Percentiles rank a stretch among this genome's conserved stretches.
Evolutionary conservation across 2,797 vertebrate species (phyloP).

Genomic region (Eidolon dupreanum): DNA sequence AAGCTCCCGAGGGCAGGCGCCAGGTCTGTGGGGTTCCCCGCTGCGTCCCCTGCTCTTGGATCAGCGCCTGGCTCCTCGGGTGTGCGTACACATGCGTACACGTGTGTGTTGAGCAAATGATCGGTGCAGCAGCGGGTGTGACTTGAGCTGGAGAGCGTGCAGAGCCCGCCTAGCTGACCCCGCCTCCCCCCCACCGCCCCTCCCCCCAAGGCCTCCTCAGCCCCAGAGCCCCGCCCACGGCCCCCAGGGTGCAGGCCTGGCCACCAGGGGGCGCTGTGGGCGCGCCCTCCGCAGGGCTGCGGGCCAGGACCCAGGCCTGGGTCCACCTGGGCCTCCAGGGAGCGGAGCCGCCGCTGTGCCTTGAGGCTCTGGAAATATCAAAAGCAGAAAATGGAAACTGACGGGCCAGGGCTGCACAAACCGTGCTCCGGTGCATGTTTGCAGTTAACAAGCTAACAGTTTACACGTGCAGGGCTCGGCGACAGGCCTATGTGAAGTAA

Average conservation of each 20-base stretch:
- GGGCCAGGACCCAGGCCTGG: rapidly evolving
- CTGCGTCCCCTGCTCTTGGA: background rate
- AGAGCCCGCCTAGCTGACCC: too few species aligned
- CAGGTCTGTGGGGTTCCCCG: too few species aligned
- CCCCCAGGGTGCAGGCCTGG: rapidly evolving
- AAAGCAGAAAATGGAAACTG: background rate
- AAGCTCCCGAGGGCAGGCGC: background rate
- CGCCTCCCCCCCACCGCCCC: rapidly evolving
- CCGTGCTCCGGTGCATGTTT: background rate
- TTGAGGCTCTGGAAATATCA: rapidly evolving
- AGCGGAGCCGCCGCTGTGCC: rapidly evolving
- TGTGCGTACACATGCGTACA: background rate
- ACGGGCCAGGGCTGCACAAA: background rate
- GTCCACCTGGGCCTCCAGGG: rapidly evolving
- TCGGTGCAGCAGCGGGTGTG: background rate
- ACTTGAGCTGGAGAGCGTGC: background rate
- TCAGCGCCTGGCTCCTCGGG: background rate
- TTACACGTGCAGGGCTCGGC: rapidly evolving
- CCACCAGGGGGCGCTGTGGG: slow-evolving; percentile 49
- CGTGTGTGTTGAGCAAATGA: background rate
- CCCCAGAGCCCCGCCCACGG: background rate
- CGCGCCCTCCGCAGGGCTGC: background rate
- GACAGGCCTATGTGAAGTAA: rapidly evolving
- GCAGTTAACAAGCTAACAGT: rapidly evolving
- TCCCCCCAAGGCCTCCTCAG: too few species aligned